Evolutionary conservation across 2,888 invertebrate species (phyloP), one percentile per base, ranked within the genome.

Genomic region (Hydraecia micacea): DNA sequence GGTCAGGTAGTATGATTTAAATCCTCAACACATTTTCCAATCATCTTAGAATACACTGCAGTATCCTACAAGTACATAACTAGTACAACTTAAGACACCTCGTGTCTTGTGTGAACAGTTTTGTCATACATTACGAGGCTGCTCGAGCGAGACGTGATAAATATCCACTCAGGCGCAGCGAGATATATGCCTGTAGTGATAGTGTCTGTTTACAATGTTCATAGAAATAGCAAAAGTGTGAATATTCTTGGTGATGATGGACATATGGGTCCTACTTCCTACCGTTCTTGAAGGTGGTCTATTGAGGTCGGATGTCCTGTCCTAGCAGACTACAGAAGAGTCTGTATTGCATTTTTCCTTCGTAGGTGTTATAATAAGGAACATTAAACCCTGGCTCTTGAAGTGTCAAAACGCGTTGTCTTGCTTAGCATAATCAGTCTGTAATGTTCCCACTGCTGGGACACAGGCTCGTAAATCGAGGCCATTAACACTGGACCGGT

Each of bases 121-220:
- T 91, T 91, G 91, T 91, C 90, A 91, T 90, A 89, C 83, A 90
- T 91, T 90, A 89, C 78, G 70, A 68, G 75, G 72, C 72, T 80
- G 86, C 52, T 76, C 81, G 85, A 86, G 87, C 88, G 78, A 60
- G 63, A 85, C 89, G 91, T 89, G 78, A 88, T 85, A 89, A 86
- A 89, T 91, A 86, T 55, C 74, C 88, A 86, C 75, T 88, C 89
- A 85, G 77, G 92, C 91, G 88, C 85, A 87, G 25, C 88, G 84
- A 72, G 79, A 86, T 79, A 68, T 82, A 74, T 75, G 62, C 69
- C n/a, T 21, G n/a, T n/a, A n/a, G n/a, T n/a, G n/a, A n/a, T n/a
- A 67, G 86, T 87, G 46, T 89, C 78, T 77, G 28, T 75, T 81
- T 88, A 80, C 86, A 79, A 75, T 65, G 62, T 67, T 49, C 55